Base-by-base conservation (phyloP, 2,888 invertebrate species). In the Chrysolina haemoptera region DNA sequence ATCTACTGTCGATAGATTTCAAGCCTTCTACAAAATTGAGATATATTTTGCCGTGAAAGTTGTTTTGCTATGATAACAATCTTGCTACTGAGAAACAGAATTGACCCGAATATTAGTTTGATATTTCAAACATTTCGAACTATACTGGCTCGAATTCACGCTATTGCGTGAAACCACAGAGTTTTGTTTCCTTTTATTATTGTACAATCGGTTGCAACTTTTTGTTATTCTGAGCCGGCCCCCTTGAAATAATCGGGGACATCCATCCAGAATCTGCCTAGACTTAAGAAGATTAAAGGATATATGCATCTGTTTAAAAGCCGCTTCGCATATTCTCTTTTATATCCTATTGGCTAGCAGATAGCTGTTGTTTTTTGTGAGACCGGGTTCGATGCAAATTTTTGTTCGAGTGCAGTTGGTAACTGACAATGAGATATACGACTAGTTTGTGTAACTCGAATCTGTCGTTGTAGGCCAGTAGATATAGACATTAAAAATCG, bases 381-480 rank as follows among this genome's bases (percentile, higher is more conserved):
- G 41, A 63, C 27, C 67, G 72, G 40, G 43, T 72, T 72, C 64
- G 59, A 72, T 72, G 68, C 72, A 72, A 72, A 72, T 72, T 64
- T 72, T 68, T 68, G 64, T 55, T 68, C 55, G 64, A 64, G 64
- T 68, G 72, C 68, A 72, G 63, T 64, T 55, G 64, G 27, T 63
- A 63, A 43, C 72, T 64, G 66, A 64, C 46, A 50, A 68, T 68
- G 68, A 62, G 55, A 72, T 72, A 72, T 72, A 72, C 68, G 55
- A 48, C 55, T 63, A 22, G 68, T 72, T 68, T 41, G 53, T 55
- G 64, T 14, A 46, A 46, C 68, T 59, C 46, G 41, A 68, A 59
- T 27, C n/a, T 46, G 46, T 27, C 46, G 40, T 53, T 11, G 20
- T 48, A 9, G 10, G 40, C n/a, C n/a, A n/a, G n/a, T n/a, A n/a